phyloP scores from a whole-genome alignment of 2,888 invertebrate species.

The Stegophylla sp. region DNA sequence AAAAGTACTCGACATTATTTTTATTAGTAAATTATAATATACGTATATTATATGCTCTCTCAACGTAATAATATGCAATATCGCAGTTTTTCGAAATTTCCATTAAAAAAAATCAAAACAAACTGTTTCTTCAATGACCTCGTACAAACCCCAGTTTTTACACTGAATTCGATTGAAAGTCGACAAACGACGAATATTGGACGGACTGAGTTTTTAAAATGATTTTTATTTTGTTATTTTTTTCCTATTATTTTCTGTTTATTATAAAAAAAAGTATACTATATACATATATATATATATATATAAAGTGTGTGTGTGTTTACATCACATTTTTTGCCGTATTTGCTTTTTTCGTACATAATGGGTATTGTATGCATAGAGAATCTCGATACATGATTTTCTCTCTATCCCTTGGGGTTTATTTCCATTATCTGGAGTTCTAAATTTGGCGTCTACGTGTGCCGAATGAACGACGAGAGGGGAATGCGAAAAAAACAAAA shows the following conservation, averaged over 20 bases:
- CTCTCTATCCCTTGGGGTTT: constrained; percentile 1
- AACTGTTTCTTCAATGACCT: not conserved
- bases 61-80: too few relatives aligned
- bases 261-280: too few relatives aligned
- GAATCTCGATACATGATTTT: constrained; percentile 10
- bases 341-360: not conserved
- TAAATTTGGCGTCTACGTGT: constrained; percentile 36
- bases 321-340: not conserved
- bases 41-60: too few relatives aligned
- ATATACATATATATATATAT: not conserved
- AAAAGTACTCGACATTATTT: too few relatives aligned
- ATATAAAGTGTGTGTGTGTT: too few relatives aligned
- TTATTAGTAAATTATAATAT: too few relatives aligned
- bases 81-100: too few relatives aligned
- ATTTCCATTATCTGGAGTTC: constrained; percentile 34
- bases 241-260: not conserved
- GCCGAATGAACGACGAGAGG: constrained; percentile 17
- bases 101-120: not conserved
- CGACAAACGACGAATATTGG: not conserved
- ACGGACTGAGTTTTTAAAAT: not conserved
- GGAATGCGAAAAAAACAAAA: not conserved
- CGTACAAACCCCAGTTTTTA: not conserved
- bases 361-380: not conserved
- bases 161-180: not conserved
- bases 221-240: not conserved